Percentiles rank a stretch among this genome's conserved stretches.
Evolutionary conservation across 2,797 vertebrate genomes (phyloP).

Genomic region (Philypnodon macrostomus): DNA sequence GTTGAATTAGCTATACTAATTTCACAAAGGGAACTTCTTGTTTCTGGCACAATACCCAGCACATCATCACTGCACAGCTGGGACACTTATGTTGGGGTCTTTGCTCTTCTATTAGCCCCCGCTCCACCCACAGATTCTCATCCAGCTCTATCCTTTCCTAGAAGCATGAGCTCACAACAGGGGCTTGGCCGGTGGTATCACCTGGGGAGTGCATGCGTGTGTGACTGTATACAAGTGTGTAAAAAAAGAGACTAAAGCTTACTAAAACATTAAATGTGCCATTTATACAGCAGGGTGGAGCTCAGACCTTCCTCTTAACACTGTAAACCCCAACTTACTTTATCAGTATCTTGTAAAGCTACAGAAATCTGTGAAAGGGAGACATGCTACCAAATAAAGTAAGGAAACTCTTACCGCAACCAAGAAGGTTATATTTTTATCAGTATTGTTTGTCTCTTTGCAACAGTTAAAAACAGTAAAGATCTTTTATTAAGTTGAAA

Average conservation of each 20-base stretch:
- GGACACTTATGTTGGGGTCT: conserved; percentile 39
- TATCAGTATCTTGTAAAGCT: conserved; percentile 17
- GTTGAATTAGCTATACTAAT: conserved; percentile 40
- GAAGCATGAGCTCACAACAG: conserved; percentile 71
- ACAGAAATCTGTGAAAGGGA: too few relatives aligned
- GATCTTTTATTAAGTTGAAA: too few relatives aligned
- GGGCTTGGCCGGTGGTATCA: conserved; percentile 55
- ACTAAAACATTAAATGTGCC: conserved; percentile 32
- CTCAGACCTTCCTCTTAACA: conserved; percentile 25
- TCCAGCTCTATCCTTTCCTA: conserved; percentile 49
- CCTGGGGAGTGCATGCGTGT: conserved; percentile 53
- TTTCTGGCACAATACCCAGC: conserved; percentile 51
- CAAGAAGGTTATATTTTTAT: too few relatives aligned
- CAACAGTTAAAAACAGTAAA: too few relatives aligned
- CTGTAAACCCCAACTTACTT: conserved; percentile 23
- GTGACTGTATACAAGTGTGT: conserved; percentile 21
- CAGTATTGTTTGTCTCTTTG: too few relatives aligned
- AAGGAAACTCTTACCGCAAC: too few relatives aligned
- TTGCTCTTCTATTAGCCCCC: conserved; percentile 23
- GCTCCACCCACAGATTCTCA: conserved; percentile 31
- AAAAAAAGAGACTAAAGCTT: conserved; percentile 21
- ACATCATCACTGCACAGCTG: conserved; percentile 54
- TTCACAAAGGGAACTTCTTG: conserved; percentile 36
- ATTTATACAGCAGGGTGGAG: conserved; percentile 54
- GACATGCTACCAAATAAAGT: too few relatives aligned